Evolutionary conservation across 2,113 vertebrate genomes (phyloP), one percentile per base, ranked within the genome.

Genomic region (Poeciliopsis occidentalis): DNA sequence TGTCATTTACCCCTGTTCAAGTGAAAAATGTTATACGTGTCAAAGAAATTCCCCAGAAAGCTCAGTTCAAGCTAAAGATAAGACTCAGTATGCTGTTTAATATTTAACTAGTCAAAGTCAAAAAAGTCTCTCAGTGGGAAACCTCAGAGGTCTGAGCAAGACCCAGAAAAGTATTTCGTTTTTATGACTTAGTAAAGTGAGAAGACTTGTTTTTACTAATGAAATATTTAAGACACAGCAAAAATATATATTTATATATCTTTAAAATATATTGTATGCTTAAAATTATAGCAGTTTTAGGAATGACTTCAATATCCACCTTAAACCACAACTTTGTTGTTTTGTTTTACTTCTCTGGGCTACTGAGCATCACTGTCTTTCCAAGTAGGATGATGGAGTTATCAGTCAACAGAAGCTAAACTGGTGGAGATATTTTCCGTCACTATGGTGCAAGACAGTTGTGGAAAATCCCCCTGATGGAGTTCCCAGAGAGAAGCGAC

Each of bases 21-120:
- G 5, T 62, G 34, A 54, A 39, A 73, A 63, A 67, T 69, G 41
- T 41, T 73, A 22, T 2, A 67, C 54, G 27, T n/a, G 54, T 26
- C 57, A 30, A 37, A 67, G 31, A 8, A 62, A 83, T 69, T 75
- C 57, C 57, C 60, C 29, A n/a, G 4, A 67, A 54, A 64, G 62
- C n/a, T 76, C 82, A 71, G 69, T 70, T 74, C 71, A 60, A 79
- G 69, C 66, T 30, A 64, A 68, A 70, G 63, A 85, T 76, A 69
- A 72, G 72, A 75, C 32, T 27, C 19, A 57, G 47, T 39, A 75
- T 71, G 69, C 60, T 72, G 30, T 77, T 74, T 57, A 81, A 81
- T 83, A 41, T 69, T 80, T 79, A 44, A 61, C 24, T 54, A 22
- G 47, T 24, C 19, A 22, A 22, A 80, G 61, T 82, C 29, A 67